A percentile compares a stretch with the other conserved stretches of the same genome.
Evolutionary conservation across 2,888 invertebrate species (phyloP).

Genomic region (Pomacea canaliculata): DNA sequence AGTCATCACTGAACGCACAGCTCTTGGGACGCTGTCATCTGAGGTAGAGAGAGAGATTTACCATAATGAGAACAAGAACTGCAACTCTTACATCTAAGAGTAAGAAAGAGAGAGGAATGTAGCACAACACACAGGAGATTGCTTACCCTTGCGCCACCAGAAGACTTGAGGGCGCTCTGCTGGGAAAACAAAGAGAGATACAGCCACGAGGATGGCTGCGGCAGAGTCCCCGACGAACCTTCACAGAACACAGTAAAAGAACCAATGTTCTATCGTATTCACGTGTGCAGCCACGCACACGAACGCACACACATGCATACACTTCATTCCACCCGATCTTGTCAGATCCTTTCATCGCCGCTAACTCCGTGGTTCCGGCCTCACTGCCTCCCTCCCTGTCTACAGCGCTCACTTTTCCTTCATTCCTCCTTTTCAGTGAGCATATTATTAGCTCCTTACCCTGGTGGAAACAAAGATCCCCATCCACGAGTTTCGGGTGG

Average conservation of each 20-base stretch:
- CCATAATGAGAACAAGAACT: too few species aligned
- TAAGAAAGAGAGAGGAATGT: too few species aligned
- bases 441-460: slow-evolving; percentile 7
- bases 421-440: too few species aligned
- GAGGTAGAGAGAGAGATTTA: too few species aligned
- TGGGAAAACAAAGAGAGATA: slow-evolving; percentile 36
- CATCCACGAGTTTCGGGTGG: slow-evolving; percentile 86
- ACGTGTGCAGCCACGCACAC: background rate
- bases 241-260: background rate
- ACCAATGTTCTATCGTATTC: background rate
- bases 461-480: slow-evolving; percentile 72
- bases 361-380: too few species aligned
- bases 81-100: too few species aligned
- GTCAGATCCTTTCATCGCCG: too few species aligned
- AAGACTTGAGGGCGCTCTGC: slow-evolving; percentile 17
- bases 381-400: too few species aligned
- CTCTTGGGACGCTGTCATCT: too few species aligned
- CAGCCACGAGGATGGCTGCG: slow-evolving; percentile 27
- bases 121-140: too few species aligned
- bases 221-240: slow-evolving; percentile 38
- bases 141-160: background rate
- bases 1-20: slow-evolving; percentile 78
- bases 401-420: too few species aligned
- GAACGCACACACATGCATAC: background rate
- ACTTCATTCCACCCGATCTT: background rate